Evolutionary conservation across 1,140 invertebrate genomes (phyloP).

Genomic region (Grapholita molesta): DNA sequence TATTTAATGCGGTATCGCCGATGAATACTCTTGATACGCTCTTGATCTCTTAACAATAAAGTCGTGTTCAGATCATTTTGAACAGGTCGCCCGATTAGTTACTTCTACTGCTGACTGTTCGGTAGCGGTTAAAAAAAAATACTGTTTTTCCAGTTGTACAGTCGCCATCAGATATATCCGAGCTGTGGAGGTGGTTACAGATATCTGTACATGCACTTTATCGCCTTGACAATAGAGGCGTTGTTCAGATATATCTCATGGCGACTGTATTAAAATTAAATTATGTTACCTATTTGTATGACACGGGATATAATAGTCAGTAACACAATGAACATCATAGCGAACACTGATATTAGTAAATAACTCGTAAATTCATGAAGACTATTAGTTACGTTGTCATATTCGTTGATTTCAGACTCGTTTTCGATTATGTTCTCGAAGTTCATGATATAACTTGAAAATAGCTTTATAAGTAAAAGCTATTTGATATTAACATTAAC

Average conservation of each 20-base stretch:
- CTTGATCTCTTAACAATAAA: too few relatives aligned
- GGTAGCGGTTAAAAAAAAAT: too few relatives aligned
- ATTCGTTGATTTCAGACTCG: not conserved
- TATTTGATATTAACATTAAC: too few relatives aligned
- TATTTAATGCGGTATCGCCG: too few relatives aligned
- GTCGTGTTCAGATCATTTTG: too few relatives aligned
- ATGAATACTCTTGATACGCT: too few relatives aligned
- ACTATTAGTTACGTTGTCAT: not conserved
- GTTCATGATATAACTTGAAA: not conserved
- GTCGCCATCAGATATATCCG: too few relatives aligned
- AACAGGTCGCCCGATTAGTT: too few relatives aligned
- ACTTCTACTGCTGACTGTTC: too few relatives aligned
- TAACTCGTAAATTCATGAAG: not conserved
- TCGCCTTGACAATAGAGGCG: not conserved
- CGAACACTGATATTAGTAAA: not conserved
- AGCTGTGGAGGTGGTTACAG: too few relatives aligned
- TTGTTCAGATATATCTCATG: not conserved
- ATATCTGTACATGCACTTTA: not conserved
- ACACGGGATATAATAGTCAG: not conserved
- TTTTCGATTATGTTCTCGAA: not conserved
- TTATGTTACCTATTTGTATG: not conserved
- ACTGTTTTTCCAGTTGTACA: too few relatives aligned
- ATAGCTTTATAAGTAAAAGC: not conserved
- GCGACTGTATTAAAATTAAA: not conserved
- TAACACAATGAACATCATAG: not conserved